Percentiles rank a stretch among this genome's conserved stretches.
Evolutionary conservation across 2,888 invertebrate genomes (phyloP).

Genomic region (Cheilosia urbana): DNA sequence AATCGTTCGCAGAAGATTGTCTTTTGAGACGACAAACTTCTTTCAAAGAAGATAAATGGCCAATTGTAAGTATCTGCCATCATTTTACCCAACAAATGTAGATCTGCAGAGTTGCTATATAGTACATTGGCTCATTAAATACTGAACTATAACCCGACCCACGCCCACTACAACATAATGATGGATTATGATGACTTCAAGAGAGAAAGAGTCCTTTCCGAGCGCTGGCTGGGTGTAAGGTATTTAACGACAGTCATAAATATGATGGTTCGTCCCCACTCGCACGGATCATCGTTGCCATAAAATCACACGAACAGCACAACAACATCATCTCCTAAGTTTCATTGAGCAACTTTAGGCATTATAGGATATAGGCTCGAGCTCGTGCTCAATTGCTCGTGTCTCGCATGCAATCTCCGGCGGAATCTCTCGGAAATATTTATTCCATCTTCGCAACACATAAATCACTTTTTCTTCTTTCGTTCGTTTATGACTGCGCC

Average conservation of each 20-base stretch:
- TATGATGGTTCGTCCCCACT: slow-evolving; percentile 31
- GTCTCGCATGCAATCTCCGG: slow-evolving; percentile 1
- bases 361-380: not conserved
- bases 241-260: slow-evolving; percentile 59
- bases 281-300: slow-evolving; percentile 17
- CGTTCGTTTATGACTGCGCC: slow-evolving; percentile 16
- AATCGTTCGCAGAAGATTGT: too few species aligned
- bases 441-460: slow-evolving; percentile 13
- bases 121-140: too few species aligned
- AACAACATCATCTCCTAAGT: not conserved
- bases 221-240: not conserved
- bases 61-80: too few species aligned
- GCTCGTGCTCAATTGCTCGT: too few species aligned
- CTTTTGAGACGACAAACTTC: too few species aligned
- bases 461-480: slow-evolving; percentile 46
- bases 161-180: not conserved
- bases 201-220: not conserved
- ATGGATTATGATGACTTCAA: slow-evolving; percentile 10
- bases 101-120: too few species aligned
- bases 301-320: slow-evolving; percentile 17
- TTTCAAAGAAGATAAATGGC: too few species aligned
- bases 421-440: slow-evolving; percentile 2
- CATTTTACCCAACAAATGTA: too few species aligned
- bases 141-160: too few species aligned
- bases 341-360: slow-evolving; percentile 16